Percentiles rank a stretch among this genome's conserved stretches.
phyloP scores from a whole-genome alignment of 1,140 invertebrate species.

The Platorchestia sp. region DNA sequence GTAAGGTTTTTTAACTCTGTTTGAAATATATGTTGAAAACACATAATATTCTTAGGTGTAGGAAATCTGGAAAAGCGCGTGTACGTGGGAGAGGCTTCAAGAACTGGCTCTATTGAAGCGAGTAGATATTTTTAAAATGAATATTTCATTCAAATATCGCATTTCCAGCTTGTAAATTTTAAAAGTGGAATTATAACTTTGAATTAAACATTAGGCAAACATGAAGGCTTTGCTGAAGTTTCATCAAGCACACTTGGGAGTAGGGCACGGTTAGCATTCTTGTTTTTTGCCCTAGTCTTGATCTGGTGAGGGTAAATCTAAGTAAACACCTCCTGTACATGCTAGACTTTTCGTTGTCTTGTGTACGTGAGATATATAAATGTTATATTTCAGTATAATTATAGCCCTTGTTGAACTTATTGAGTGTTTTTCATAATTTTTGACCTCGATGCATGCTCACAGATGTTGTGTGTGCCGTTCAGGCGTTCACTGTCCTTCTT shows the following conservation, averaged over 20 bases:
- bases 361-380: background rate
- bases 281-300: background rate
- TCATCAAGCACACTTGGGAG: too few relatives aligned
- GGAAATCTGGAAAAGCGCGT: background rate
- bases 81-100: background rate
- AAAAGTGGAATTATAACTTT: too few relatives aligned
- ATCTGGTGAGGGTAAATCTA: background rate
- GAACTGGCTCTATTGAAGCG: background rate
- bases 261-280: background rate
- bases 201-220: too few relatives aligned
- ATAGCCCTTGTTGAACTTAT: conserved; percentile 19
- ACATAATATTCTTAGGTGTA: background rate
- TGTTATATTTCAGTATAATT: background rate
- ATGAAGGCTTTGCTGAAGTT: too few relatives aligned
- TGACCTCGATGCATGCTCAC: conserved; percentile 19
- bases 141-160: too few relatives aligned
- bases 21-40: background rate
- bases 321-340: background rate
- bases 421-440: background rate
- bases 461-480: background rate
- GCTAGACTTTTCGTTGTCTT: background rate
- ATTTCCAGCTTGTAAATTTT: too few relatives aligned
- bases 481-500: background rate
- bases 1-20: background rate
- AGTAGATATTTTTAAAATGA: too few relatives aligned